A percentile compares a stretch with the other conserved stretches of the same genome.
Conservation (phyloP, 2,797 vertebrate genomes). For the Crax fasciolata region DNA sequence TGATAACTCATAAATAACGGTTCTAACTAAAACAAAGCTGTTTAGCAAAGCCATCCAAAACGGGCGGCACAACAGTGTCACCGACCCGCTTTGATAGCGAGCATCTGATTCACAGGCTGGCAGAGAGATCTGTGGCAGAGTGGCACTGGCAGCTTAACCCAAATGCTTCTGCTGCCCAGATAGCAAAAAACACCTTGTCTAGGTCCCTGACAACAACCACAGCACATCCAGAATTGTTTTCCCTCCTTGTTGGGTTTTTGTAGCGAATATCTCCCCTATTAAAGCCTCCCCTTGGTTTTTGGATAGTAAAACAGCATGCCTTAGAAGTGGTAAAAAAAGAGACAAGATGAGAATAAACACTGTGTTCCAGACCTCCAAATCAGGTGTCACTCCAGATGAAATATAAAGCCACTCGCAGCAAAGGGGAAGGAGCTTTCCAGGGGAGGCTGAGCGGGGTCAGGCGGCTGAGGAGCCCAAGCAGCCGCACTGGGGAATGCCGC, state of each 20-base stretch:
- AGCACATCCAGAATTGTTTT: constrained; percentile 26
- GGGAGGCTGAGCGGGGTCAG: constrained; percentile 34
- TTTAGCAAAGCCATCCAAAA: constrained; percentile 27
- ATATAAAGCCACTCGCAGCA: constrained; percentile 12
- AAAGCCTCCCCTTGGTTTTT: neutral
- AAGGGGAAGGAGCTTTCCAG: neutral
- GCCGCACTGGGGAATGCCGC: fast-evolving
- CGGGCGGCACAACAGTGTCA: neutral
- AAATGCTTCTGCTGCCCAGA: constrained; percentile 69
- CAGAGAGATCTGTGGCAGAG: constrained; percentile 49
- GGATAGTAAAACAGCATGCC: neutral
- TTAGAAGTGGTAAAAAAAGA: neutral
- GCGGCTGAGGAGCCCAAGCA: neutral
- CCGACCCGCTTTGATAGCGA: constrained; percentile 7
- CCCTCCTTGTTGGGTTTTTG: neutral
- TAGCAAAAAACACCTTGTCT: constrained; percentile 36
- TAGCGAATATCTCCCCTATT: neutral
- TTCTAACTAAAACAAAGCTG: constrained; percentile 20
- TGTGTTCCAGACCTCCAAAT: constrained; percentile 33
- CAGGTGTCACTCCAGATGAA: constrained; percentile 39
- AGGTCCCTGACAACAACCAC: constrained; percentile 51
- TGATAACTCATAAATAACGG: constrained; percentile 2
- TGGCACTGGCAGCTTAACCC: constrained; percentile 64
- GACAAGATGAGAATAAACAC: neutral
- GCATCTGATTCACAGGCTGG: constrained; percentile 4